Conservation (phyloP, 2,888 invertebrate species). For the Syrista parreyssii region DNA sequence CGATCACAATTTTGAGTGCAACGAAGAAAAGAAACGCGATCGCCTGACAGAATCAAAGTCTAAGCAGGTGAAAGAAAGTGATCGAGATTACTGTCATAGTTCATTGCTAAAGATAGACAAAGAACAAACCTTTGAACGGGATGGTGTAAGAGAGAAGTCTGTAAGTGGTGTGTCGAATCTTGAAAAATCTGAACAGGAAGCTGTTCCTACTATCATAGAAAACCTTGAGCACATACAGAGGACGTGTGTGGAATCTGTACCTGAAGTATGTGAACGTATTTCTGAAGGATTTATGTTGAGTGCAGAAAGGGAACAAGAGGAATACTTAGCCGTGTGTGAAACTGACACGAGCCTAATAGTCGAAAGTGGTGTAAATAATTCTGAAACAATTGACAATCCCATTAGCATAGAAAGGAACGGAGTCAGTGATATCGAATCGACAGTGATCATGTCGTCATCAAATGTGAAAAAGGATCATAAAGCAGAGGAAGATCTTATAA, state of each 20-base stretch:
- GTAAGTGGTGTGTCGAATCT: background rate
- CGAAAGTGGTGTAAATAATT: background rate
- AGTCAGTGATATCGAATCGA: background rate
- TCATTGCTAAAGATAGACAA: background rate
- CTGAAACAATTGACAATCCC: background rate
- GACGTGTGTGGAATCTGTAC: background rate
- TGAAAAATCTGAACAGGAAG: background rate
- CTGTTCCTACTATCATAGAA: background rate
- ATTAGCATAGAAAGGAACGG: background rate
- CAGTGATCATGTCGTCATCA: conserved; percentile 5
- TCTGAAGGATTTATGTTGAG: background rate
- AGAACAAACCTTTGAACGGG: background rate
- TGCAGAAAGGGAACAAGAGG: background rate
- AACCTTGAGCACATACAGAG: background rate
- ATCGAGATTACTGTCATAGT: background rate
- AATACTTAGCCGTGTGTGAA: background rate
- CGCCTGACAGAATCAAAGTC: background rate
- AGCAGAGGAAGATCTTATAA: conserved; percentile 17
- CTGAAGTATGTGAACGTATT: background rate
- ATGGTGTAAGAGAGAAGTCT: background rate
- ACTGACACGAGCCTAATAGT: background rate
- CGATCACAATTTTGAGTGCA: conserved; percentile 2
- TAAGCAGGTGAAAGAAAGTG: background rate
- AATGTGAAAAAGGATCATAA: conserved; percentile 20
- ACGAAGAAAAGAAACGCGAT: background rate